phyloP scores from a whole-genome alignment of 2,113 vertebrate species.

The Gulo gulo region DNA sequence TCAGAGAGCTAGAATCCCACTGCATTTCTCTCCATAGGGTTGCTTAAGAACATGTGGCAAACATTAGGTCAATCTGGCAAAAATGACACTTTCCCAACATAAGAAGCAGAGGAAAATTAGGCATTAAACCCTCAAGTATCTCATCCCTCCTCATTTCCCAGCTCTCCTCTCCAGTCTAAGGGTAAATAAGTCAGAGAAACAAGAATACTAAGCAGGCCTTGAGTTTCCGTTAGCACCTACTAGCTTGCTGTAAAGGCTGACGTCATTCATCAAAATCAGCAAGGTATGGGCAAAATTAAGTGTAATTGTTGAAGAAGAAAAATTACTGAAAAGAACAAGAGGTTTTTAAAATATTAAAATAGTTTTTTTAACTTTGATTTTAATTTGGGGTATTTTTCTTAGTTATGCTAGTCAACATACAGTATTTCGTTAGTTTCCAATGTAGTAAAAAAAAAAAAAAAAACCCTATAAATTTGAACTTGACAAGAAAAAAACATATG shows the following conservation, averaged over 20 bases:
- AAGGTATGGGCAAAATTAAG: background rate
- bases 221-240: background rate
- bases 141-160: background rate
- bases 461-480: background rate
- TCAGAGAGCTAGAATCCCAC: background rate
- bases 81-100: background rate
- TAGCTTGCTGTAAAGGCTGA: background rate
- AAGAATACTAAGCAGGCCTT: accelerated
- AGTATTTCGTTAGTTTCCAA: too few species aligned
- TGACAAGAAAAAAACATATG: background rate
- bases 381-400: background rate
- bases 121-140: background rate
- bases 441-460: background rate
- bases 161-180: background rate
- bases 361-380: background rate
- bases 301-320: background rate
- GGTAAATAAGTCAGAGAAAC: background rate
- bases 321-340: background rate
- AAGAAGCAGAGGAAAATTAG: background rate
- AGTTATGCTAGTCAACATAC: too few species aligned
- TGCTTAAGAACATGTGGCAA: constrained; percentile 23
- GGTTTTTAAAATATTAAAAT: background rate
- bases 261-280: background rate
- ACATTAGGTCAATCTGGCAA: background rate
- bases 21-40: background rate